Evolutionary conservation across 2,113 vertebrate genomes (phyloP).

Genomic region (Leucosticte australis): DNA sequence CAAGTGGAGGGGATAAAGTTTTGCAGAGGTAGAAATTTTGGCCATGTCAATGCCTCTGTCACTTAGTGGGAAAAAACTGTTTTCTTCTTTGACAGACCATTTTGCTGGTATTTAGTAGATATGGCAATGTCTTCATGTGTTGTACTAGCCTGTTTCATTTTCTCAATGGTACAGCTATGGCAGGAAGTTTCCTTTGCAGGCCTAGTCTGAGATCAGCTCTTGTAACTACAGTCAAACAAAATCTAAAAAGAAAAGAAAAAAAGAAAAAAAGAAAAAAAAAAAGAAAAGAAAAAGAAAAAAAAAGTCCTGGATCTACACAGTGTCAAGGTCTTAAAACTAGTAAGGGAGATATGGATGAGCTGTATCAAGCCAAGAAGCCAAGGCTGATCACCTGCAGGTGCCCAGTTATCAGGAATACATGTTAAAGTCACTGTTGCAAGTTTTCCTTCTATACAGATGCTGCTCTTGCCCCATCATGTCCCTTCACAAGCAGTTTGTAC

Average conservation of each 20-base stretch:
- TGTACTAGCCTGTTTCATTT: neutral
- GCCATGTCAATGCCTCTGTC: rapidly evolving
- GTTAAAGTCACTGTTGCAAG: neutral
- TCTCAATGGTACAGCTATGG: neutral
- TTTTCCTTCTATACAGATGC: neutral
- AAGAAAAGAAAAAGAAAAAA: too few relatives aligned
- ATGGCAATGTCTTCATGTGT: neutral
- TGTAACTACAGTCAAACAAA: neutral
- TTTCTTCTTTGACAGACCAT: neutral
- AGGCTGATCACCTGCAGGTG: neutral
- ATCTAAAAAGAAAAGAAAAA: too few relatives aligned
- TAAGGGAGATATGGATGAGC: neutral
- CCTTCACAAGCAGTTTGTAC: neutral
- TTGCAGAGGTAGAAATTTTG: neutral
- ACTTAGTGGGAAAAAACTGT: neutral
- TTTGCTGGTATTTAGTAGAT: neutral
- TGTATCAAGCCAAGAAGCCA: neutral
- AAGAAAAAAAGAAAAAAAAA: too few relatives aligned
- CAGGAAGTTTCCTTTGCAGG: neutral
- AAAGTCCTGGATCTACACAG: neutral
- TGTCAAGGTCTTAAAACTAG: neutral
- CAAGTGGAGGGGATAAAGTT: neutral
- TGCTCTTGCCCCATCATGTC: neutral
- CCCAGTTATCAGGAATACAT: neutral
- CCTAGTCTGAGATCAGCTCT: neutral